Conservation (phyloP, 2,888 invertebrate species). For the Nomada flava region DNA sequence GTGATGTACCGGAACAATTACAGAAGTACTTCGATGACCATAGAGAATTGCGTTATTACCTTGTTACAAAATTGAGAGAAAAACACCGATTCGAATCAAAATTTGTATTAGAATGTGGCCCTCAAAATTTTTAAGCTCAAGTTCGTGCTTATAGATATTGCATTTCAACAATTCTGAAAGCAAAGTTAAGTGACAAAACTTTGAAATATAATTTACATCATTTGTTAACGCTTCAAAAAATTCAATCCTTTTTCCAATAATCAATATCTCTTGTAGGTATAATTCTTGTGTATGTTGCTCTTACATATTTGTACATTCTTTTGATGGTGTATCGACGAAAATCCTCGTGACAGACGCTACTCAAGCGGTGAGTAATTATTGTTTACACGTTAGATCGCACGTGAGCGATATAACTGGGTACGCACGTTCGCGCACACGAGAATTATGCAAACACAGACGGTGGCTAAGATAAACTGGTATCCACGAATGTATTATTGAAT, state of each 20-base stretch:
- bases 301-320: neutral
- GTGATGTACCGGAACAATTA: neutral
- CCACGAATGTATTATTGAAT: conserved; percentile 60
- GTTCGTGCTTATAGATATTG: too few species aligned
- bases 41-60: neutral
- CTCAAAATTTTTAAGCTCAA: too few species aligned
- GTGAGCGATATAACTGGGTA: conserved; percentile 51
- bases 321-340: neutral
- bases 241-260: too few species aligned
- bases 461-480: conserved; percentile 61
- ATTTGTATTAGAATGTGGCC: too few species aligned
- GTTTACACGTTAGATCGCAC: conserved; percentile 65
- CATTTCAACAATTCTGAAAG: too few species aligned
- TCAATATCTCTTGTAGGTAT: too few species aligned
- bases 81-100: too few species aligned
- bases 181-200: too few species aligned
- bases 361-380: conserved; percentile 54
- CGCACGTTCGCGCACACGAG: conserved; percentile 56
- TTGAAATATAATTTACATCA: too few species aligned
- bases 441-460: conserved; percentile 53
- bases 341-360: conserved; percentile 26
- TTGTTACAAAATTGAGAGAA: neutral
- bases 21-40: neutral
- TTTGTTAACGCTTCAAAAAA: too few species aligned
- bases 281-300: neutral